Evolutionary conservation across 2,797 vertebrate species (phyloP), one percentile per base, ranked within the genome.

Genomic region (Melanotaenia boesemani): DNA sequence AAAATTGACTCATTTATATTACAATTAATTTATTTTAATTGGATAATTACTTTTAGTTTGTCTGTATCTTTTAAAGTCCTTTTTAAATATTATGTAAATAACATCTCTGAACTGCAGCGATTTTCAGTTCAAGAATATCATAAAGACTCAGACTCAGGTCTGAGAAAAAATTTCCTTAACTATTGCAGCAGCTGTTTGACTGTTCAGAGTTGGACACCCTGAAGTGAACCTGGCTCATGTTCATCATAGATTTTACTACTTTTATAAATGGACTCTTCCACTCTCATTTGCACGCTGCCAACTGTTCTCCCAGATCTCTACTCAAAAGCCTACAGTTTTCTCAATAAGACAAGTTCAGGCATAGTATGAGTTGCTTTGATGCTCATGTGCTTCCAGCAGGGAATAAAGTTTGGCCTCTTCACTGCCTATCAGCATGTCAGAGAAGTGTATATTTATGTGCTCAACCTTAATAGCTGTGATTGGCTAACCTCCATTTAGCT

Each of bases 381-480:
- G 78, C 80, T 22, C 18, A 37, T 79, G 71, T 39, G 70, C 77
- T 74, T 80, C 77, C 74, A 79, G 68, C 37, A 2, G 73, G 73
- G 76, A 84, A 66, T 72, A 85, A 79, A 87, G 61, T 78, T 55
- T 24, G 70, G 70, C 65, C 30, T 36, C 57, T 63, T 12, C 24
- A 30, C 56, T 74, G 73, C 83, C 79, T 72, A 79, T 90, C 77
- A 83, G 70, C 63, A 65, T 84, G 82, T 84, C 80, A 88, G 54
- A 76, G 71, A 74, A 85, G 69, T 80, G 70, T 89, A 82, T 85
- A 85, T 89, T 89, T 88, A 87, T 87, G 71, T 84, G 76, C 81
- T 88, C 85, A 85, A 91, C 83, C 86, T 85, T 84, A 87, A 88
- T 81, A 85, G 83, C 82, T 81, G 82, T 88, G 86, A 91, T 88